These are phyloP conservation scores for Nilaparvata lugens DNA, from an alignment of 1,140 invertebrate genomes.

Conservation along the genomic window DNA sequence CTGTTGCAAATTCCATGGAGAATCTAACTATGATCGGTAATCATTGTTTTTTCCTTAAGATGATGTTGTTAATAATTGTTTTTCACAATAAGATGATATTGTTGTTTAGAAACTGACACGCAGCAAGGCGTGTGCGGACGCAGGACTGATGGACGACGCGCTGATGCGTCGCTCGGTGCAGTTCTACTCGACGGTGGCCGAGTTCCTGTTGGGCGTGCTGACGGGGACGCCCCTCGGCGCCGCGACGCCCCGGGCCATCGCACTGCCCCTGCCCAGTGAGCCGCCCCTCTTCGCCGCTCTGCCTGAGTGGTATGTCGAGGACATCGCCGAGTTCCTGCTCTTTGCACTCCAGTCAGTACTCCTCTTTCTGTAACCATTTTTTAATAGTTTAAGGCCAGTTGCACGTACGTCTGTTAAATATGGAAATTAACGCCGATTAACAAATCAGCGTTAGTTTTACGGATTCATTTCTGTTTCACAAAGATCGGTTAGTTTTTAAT, in stretches of 20 bases:
- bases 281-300: slow-evolving; percentile 72
- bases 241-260: slow-evolving; percentile 11
- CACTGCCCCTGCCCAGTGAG: slow-evolving; percentile 42
- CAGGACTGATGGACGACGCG: slow-evolving; percentile 71
- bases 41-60: slow-evolving; percentile 3
- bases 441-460: too few species aligned
- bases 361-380: too few species aligned
- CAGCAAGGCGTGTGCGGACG: slow-evolving; percentile 77
- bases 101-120: slow-evolving; percentile 40
- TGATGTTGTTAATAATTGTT: background rate
- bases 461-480: too few species aligned
- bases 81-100: slow-evolving; percentile 13
- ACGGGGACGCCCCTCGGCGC: slow-evolving; percentile 29
- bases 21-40: too few species aligned
- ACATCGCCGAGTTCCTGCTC: slow-evolving; percentile 89
- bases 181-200: slow-evolving; percentile 80
- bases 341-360: slow-evolving; percentile 83
- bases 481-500: too few species aligned
- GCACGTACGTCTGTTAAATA: too few species aligned
- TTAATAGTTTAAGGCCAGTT: too few species aligned
- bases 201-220: slow-evolving; percentile 59
- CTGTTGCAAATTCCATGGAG: too few species aligned
- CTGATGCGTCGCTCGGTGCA: slow-evolving; percentile 67
- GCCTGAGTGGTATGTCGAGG: slow-evolving; percentile 95
- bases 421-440: too few species aligned